Evolutionary conservation across 2,888 invertebrate species (phyloP).

Genomic region (Acholoe squamosa): DNA sequence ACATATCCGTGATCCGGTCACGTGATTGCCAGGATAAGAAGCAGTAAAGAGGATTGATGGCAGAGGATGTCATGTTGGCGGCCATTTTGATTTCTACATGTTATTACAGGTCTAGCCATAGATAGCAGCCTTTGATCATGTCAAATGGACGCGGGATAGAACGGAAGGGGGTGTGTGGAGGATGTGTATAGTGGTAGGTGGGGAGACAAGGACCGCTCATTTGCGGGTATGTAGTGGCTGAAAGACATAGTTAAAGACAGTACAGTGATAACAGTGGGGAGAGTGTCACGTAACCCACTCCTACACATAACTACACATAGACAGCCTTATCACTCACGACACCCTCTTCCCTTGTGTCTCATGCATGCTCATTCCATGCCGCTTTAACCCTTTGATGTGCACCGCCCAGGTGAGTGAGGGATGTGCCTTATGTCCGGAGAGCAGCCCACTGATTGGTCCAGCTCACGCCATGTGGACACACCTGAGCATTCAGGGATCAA

Average conservation of each 20-base stretch:
- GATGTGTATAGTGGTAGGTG: not conserved
- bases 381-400: not conserved
- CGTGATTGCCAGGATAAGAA: too few species aligned
- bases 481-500: constrained; percentile 14
- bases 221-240: not conserved
- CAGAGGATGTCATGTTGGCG: too few species aligned
- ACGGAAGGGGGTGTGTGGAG: constrained; percentile 16
- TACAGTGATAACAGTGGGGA: too few species aligned
- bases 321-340: not conserved
- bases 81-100: too few species aligned
- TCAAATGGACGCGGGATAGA: not conserved
- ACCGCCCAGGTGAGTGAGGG: not conserved
- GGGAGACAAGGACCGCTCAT: constrained; percentile 36
- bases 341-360: not conserved
- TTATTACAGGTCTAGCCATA: too few species aligned
- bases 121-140: too few species aligned
- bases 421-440: not conserved
- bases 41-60: too few species aligned
- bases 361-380: constrained; percentile 39
- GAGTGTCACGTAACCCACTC: not conserved
- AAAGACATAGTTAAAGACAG: too few species aligned
- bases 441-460: not conserved
- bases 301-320: not conserved
- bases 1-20: too few species aligned
- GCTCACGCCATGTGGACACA: constrained; percentile 23